Conservation (phyloP, 2,797 vertebrate species). For the Liasis olivaceus region DNA sequence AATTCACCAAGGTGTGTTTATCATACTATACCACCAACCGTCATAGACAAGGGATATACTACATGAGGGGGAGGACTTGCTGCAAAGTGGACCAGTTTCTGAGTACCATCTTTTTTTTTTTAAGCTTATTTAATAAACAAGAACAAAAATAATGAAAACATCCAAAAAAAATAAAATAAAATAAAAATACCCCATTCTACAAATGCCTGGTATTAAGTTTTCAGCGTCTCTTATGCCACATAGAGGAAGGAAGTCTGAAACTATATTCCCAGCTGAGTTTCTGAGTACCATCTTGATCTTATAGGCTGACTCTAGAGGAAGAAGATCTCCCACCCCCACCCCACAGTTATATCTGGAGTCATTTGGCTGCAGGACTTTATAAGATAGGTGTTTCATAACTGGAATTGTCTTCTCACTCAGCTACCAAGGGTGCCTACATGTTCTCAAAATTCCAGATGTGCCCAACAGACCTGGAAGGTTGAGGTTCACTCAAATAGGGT, state of each 20-base stretch:
- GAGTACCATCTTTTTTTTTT: background rate
- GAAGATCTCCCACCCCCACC: background rate
- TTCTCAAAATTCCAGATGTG: too few species aligned
- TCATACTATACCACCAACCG: background rate
- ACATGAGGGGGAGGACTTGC: background rate
- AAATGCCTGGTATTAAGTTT: background rate
- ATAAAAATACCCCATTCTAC: background rate
- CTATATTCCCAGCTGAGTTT: background rate
- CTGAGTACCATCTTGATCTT: background rate
- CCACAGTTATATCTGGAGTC: background rate
- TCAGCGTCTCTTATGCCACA: background rate
- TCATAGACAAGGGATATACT: background rate
- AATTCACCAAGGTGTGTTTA: background rate
- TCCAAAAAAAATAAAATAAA: rapidly evolving
- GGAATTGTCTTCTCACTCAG: background rate
- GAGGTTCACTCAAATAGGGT: too few species aligned
- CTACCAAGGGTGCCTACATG: background rate
- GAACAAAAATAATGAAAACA: background rate
- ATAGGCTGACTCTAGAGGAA: background rate
- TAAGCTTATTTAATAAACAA: constrained; percentile 4
- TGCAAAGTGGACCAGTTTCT: background rate
- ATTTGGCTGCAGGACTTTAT: background rate
- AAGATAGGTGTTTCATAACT: background rate
- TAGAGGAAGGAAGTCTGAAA: background rate
- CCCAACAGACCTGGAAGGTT: too few species aligned